phyloP scores from a whole-genome alignment of 2,888 invertebrate species.

The Caenorhabditis afra region DNA sequence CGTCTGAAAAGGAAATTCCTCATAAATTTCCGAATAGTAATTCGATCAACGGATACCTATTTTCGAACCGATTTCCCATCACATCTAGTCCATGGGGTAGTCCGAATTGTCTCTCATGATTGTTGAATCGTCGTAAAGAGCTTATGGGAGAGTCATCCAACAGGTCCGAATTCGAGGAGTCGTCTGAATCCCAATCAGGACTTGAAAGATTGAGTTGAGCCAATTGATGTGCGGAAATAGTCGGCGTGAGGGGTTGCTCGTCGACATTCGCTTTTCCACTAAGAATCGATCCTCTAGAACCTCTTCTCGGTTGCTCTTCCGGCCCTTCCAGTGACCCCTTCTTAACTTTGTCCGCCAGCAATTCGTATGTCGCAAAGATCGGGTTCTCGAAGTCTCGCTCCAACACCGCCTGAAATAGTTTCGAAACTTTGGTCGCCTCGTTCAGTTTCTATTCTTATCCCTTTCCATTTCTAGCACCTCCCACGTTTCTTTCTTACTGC shows the following conservation, averaged over 20 bases:
- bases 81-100: slow-evolving; percentile 44
- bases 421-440: slow-evolving; percentile 23
- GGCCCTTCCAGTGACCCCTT: slow-evolving; percentile 17
- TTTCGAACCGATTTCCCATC: slow-evolving; percentile 59
- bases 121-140: slow-evolving; percentile 45
- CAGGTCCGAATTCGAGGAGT: slow-evolving; percentile 74
- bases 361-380: slow-evolving; percentile 75
- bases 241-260: slow-evolving; percentile 66
- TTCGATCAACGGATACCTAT: slow-evolving; percentile 39
- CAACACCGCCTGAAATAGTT: slow-evolving; percentile 71
- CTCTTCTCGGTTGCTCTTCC: slow-evolving; percentile 55
- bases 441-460: slow-evolving; percentile 26
- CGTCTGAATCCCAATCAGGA: slow-evolving; percentile 78
- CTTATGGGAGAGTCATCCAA: slow-evolving; percentile 63
- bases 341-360: slow-evolving; percentile 73
- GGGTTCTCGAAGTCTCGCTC: slow-evolving; percentile 74
- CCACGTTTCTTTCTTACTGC: slow-evolving; percentile 13
- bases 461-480: background rate
- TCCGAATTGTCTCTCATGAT: slow-evolving; percentile 55
- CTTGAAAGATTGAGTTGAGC: slow-evolving; percentile 75
- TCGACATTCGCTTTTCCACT: slow-evolving; percentile 69
- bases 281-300: slow-evolving; percentile 72
- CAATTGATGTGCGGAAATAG: slow-evolving; percentile 76
- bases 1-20: slow-evolving; percentile 62
- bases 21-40: too few species aligned